Base-by-base conservation (phyloP, 1,140 invertebrate species). In the Ceratoteleas bidentatus region DNA sequence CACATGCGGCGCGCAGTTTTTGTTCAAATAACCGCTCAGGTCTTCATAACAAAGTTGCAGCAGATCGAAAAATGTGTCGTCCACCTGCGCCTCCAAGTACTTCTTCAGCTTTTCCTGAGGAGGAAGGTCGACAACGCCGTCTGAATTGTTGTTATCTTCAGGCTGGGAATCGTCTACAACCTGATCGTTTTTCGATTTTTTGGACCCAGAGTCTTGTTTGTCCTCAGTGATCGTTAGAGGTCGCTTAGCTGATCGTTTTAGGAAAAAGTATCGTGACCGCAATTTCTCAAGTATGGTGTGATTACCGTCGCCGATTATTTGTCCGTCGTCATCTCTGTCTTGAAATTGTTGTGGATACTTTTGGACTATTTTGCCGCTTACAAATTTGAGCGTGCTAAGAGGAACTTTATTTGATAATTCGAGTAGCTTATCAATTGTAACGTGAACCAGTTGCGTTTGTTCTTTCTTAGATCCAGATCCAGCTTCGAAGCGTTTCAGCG, bases 291-390 rank as follows among this genome's bases (percentile, higher is more conserved):
- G 50, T 11, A 58, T n/a, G 9, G 66, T 33, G 34, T 58, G 66
- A 43, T 9, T 33, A 14, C 56, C 66, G 40, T 69, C 54, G 32
- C 66, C 66, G 14, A 69, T 69, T 8, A 50, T 56, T 58, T 56
- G 13, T 4, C 65, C 65, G 14, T 57, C 53, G 24, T 57, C 53
- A 15, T 68, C 65, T 34, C 6, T 49, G 53, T 68, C 65, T 34
- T 34, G 15, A 49, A 68, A 57, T 49, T 49, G 45, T 49, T 13
- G 45, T 49, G 45, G 45, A 49, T 49, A 49, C 45, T 49, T 49
- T 49, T 49, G 45, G 45, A 49, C 45, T 13, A 49, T 49, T 13
- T 49, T 49, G 13, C 45, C 45, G 45, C 45, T 49, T 11, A 15
- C 38, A 43, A 43, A 58, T 43, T 16, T 58, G 15, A 52, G 50